Conservation (phyloP, 1,140 invertebrate genomes). For the Panagrolaimus sp. region DNA sequence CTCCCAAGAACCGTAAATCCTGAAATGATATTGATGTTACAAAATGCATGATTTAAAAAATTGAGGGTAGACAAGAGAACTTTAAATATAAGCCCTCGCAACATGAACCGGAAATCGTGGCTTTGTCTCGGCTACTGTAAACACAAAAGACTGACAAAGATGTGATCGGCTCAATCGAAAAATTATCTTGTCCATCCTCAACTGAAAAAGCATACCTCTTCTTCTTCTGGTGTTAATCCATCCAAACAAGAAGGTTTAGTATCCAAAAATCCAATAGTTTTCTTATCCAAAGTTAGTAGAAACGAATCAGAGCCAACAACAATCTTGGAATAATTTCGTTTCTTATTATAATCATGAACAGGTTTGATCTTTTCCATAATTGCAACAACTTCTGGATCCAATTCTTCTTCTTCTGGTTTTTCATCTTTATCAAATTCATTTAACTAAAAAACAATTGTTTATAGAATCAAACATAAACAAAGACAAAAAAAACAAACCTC, state of each 20-base stretch:
- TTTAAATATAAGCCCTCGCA: no score
- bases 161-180: no score
- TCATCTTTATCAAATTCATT: slow-evolving; percentile 8
- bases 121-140: no score
- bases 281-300: neutral
- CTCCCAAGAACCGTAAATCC: slow-evolving; percentile 5
- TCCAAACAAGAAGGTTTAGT: slow-evolving; percentile 9
- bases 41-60: neutral
- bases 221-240: neutral
- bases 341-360: neutral
- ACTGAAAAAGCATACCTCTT: neutral
- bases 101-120: no score
- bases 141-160: no score
- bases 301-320: slow-evolving; percentile 7
- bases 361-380: slow-evolving; percentile 16
- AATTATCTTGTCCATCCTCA: no score
- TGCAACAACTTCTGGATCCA: slow-evolving; percentile 5
- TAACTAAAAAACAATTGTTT: neutral
- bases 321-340: neutral
- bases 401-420: neutral
- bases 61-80: no score
- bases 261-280: neutral
- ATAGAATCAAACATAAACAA: neutral
- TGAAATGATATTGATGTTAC: neutral
- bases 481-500: neutral